Conservation (phyloP, 2,113 vertebrate species). For the Anguilla rostrata region DNA sequence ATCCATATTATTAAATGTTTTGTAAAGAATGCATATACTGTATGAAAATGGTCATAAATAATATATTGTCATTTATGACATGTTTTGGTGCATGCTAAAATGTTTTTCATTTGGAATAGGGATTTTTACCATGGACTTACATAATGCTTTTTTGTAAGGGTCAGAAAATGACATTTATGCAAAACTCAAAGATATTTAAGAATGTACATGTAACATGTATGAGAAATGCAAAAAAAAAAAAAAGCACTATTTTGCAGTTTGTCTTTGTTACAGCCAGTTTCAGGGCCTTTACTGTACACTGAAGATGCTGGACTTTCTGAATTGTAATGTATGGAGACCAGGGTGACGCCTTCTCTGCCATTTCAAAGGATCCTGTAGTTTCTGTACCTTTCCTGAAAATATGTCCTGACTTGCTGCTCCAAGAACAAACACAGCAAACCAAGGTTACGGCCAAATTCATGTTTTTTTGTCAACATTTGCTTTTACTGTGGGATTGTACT, state of each 20-base stretch:
- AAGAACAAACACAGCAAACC: not conserved
- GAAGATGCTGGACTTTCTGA: conserved; percentile 41
- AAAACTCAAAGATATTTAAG: conserved; percentile 60
- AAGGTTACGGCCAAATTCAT: conserved; percentile 70
- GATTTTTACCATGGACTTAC: not conserved
- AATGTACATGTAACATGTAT: conserved; percentile 67
- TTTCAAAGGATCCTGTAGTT: conserved; percentile 76
- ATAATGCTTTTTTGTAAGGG: conserved; percentile 50
- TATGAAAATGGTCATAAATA: not conserved
- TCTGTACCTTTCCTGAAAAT: conserved; percentile 38
- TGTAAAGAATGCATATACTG: not conserved
- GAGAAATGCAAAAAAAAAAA: conserved; percentile 66
- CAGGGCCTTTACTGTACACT: conserved; percentile 69
- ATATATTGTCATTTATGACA: not conserved
- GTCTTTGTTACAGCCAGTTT: conserved; percentile 71
- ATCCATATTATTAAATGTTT: not conserved
- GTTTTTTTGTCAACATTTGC: conserved; percentile 58
- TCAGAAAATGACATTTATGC: conserved; percentile 74
- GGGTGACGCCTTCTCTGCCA: conserved; percentile 39
- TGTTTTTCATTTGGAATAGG: not conserved
- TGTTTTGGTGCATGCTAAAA: not conserved
- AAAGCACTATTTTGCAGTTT: conserved; percentile 63
- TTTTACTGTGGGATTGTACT: conserved; percentile 76
- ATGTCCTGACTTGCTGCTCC: not conserved
- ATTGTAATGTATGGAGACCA: conserved; percentile 1